phyloP scores from a whole-genome alignment of 2,113 vertebrate genomes.

The Psettodes erumei region DNA sequence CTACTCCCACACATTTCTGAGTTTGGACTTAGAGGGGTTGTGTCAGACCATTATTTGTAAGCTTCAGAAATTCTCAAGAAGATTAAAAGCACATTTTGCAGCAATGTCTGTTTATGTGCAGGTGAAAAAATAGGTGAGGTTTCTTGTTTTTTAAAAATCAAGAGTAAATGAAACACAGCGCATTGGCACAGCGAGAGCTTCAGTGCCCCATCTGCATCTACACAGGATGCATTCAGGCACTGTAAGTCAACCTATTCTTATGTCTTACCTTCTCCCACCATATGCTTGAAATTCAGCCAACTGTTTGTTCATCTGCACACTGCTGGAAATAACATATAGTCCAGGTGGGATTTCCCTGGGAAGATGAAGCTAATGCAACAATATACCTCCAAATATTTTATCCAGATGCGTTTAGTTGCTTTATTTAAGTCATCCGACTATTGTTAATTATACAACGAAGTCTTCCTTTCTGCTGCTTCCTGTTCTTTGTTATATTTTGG shows the following conservation, averaged over 20 bases:
- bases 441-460: slow-evolving; percentile 40
- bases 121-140: no score
- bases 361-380: neutral
- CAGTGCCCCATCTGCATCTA: no score
- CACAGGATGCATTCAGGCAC: neutral
- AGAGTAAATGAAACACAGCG: neutral
- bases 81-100: no score
- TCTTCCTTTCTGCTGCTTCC: slow-evolving; percentile 34
- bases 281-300: slow-evolving; percentile 5
- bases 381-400: slow-evolving; percentile 7
- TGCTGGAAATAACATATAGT: neutral
- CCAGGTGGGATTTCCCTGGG: neutral
- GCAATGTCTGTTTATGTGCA: no score
- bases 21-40: no score
- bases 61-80: no score
- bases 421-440: slow-evolving; percentile 20
- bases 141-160: no score
- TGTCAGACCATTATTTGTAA: no score
- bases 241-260: neutral
- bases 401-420: slow-evolving; percentile 27
- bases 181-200: no score
- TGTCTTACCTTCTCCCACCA: neutral
- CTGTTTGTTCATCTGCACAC: neutral
- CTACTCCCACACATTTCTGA: no score
- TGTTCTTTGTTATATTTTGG: slow-evolving; percentile 15